Conservation (phyloP, 2,888 invertebrate species). For the Scrobipalpa atriplicella region DNA sequence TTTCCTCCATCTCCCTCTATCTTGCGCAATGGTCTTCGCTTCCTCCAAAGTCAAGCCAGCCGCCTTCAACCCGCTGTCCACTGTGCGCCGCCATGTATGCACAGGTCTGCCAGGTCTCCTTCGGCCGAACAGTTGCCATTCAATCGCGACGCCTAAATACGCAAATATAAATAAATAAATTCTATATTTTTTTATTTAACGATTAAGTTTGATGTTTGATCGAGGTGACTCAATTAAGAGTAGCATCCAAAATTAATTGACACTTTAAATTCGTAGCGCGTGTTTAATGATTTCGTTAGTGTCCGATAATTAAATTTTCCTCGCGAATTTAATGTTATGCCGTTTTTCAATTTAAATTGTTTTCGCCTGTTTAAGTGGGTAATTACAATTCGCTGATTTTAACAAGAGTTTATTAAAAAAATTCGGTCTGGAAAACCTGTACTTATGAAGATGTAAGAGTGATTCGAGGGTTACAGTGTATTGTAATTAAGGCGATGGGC, state of each 20-base stretch:
- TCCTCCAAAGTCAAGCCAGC: too few relatives aligned
- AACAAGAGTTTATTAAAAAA: not conserved
- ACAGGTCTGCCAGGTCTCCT: too few relatives aligned
- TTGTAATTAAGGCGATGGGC: too few relatives aligned
- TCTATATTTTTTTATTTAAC: not conserved
- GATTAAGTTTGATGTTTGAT: not conserved
- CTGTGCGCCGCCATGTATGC: too few relatives aligned
- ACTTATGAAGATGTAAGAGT: too few relatives aligned
- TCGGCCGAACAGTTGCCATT: too few relatives aligned
- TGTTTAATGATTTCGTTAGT: conserved; percentile 22
- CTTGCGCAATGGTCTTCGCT: too few relatives aligned
- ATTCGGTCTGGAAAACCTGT: not conserved
- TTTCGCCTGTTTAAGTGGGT: not conserved
- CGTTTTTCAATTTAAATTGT: not conserved
- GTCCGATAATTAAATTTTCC: conserved; percentile 24
- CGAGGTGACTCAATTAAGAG: not conserved
- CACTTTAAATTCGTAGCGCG: conserved; percentile 22
- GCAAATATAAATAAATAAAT: too few relatives aligned
- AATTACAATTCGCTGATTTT: not conserved
- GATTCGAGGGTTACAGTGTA: too few relatives aligned
- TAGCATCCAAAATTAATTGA: conserved; percentile 12
- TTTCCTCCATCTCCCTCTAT: too few relatives aligned
- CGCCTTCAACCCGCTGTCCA: too few relatives aligned
- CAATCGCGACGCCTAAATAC: too few relatives aligned
- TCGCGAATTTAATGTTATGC: not conserved